Evolutionary conservation across 2,113 vertebrate genomes (phyloP).

Genomic region (Microtus pennsylvanicus): DNA sequence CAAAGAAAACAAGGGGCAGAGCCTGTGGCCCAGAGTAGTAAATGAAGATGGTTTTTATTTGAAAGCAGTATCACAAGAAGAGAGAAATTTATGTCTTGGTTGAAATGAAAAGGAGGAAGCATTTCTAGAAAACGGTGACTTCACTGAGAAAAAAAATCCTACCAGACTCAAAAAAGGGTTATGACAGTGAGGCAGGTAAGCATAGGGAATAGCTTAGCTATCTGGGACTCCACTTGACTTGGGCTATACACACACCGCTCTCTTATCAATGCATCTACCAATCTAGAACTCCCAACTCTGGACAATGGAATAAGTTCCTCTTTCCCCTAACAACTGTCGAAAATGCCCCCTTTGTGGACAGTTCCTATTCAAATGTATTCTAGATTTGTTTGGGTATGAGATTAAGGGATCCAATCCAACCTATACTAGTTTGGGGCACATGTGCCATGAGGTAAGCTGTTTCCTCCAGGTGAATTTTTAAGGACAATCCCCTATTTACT

Average conservation of each 20-base stretch:
- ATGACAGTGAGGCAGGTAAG: background rate
- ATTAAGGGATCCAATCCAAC: background rate
- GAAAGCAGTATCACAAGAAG: background rate
- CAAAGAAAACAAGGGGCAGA: background rate
- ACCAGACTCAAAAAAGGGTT: background rate
- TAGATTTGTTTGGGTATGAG: background rate
- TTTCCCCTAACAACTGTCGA: background rate
- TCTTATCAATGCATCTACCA: background rate
- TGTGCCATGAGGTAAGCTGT: background rate
- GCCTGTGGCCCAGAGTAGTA: background rate
- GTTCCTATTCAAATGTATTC: background rate
- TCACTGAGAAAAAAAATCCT: background rate
- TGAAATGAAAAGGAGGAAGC: slow-evolving; percentile 1
- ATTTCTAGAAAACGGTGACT: slow-evolving; percentile 17
- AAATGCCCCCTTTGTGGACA: background rate
- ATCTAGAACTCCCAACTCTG: background rate
- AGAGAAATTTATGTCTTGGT: background rate
- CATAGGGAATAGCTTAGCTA: background rate
- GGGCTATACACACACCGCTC: background rate
- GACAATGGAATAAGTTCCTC: background rate
- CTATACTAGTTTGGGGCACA: background rate
- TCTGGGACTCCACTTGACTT: background rate
- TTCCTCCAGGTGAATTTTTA: background rate
- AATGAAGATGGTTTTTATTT: background rate
- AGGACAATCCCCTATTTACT: background rate